phyloP scores from a whole-genome alignment of 2,797 vertebrate genomes.

The Hydrocynus forskahlii region DNA sequence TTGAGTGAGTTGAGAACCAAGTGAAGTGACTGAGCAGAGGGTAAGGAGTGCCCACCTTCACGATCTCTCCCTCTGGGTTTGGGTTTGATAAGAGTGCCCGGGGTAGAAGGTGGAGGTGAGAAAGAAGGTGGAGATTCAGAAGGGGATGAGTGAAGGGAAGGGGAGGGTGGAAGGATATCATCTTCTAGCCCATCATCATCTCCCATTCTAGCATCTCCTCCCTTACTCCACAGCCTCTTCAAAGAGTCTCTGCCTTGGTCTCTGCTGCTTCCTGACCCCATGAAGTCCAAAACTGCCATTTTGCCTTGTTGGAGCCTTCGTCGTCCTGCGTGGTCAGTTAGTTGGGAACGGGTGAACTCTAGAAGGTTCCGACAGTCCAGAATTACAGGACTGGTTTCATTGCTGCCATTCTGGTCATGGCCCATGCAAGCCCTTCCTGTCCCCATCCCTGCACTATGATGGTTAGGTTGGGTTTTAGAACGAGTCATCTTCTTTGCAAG shows the following conservation, averaged over 20 bases:
- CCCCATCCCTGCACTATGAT: conserved; percentile 69
- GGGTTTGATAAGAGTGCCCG: conserved; percentile 78
- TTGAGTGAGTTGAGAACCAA: conserved; percentile 83
- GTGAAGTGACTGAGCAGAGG: conserved; percentile 82
- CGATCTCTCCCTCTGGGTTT: conserved; percentile 77
- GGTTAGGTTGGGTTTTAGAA: conserved; percentile 78
- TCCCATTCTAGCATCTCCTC: conserved; percentile 66
- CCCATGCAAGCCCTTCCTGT: conserved; percentile 61
- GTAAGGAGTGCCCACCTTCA: conserved; percentile 79
- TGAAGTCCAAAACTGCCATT: conserved; percentile 82
- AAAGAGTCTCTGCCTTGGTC: conserved; percentile 75
- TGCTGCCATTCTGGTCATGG: conserved; percentile 69
- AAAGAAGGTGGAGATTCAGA: conserved; percentile 77
- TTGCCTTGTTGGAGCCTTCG: conserved; percentile 82
- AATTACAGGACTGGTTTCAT: conserved; percentile 70
- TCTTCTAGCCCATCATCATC: conserved; percentile 66
- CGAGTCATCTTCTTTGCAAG: conserved; percentile 83
- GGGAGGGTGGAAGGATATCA: conserved; percentile 67
- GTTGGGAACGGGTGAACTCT: conserved; percentile 73
- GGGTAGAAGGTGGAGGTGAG: conserved; percentile 78
- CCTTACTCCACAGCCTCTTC: conserved; percentile 78
- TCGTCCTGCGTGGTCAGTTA: conserved; percentile 75
- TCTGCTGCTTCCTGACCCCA: conserved; percentile 69
- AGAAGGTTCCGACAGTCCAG: conserved; percentile 80
- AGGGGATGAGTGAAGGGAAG: conserved; percentile 70